Evolutionary conservation across 1,140 invertebrate species (phyloP), one percentile per base, ranked within the genome.

Genomic region (Vollenhovia emeryi): DNA sequence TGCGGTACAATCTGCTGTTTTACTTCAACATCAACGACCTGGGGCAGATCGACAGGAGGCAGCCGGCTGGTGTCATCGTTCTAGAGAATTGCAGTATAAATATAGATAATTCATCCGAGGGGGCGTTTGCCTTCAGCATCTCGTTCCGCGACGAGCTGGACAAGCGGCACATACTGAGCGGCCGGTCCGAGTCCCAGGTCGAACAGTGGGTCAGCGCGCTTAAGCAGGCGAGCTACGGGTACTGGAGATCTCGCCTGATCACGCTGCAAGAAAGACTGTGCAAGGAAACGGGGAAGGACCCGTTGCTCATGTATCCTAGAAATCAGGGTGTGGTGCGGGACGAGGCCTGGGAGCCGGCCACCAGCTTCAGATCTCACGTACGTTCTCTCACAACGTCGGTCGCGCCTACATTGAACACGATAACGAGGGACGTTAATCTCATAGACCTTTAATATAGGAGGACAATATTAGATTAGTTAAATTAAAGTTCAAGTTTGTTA

Each of bases 11-110:
- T 93, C 95, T 97, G 83, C 92, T 97, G 55, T 97, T 97, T 94
- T 97, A 97, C 92, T 97, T 97, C 93, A 96, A 96, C 92, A 95
- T 97, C 64, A 97, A 96, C 93, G 96, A 97, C 88, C 92, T 96
- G 90, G 97, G 96, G 40, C 96, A 96, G 88, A 96, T 97, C 90
- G 96, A 96, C 82, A 95, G 94, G 74, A 95, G 95, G 89, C 95
- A 96, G 91, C 96, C 97, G 30, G 95, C 95, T 76, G 97, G 97
- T 62, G 95, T 97, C 15, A 96, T 97, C 93, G 94, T 97, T 43
- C 93, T 97, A 86, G 97, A 97, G 92, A 97, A 97, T 92, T 96
- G 95, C 88, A 95, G 94, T 73, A 95, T 97, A 75, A 96, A 96
- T 89, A 94, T 95, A 91, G 97, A 97, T 90, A 94, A 95, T 73